Base-by-base conservation (phyloP, 2,797 vertebrate genomes). In the Tauraco hartlaubi region DNA sequence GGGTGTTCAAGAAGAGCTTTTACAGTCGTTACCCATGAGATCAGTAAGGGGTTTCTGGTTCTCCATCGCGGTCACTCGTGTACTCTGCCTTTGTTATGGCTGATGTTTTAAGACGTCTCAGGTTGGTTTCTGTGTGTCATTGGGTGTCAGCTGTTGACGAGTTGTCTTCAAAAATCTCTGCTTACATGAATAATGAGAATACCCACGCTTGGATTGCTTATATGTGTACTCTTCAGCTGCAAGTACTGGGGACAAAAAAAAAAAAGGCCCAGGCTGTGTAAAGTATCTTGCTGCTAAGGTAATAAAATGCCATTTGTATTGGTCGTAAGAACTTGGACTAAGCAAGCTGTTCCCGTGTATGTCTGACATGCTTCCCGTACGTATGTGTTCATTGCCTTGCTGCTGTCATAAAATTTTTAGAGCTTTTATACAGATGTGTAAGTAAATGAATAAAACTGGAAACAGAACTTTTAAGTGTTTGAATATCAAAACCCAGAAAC, bases 331-430 rank as follows among this genome's bases (percentile, higher is more conserved):
- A 44, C 51, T 8, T 46, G 73, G 62, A 19, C 58, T n/a, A 2
- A 20, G 10, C 54, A 31, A 66, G 19, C 64, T 64, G 26, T 15
- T 35, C 52, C 52, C 55, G 14, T 16, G 1, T 14, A 2, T 12
- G 56, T 85, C 48, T 43, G 44, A 4, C 6, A 12, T 3, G 2
- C 2, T 28, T 94, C 64, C 78, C 23, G 43, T 19, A 19, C 3
- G 8, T 11, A 17, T 0, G 0, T 26, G 74, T 48, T 51, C 64
- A 21, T 31, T 5, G 3, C 44, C 71, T 19, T 71, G 35, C 61
- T 64, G 44, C 80, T 15, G 2, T 62, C 41, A 37, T 33, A 48
- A 26, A 22, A 29, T 18, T 33, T 78, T 56, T 39, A 44, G 49
- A 20, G 10, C 1, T 72, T 71, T 41, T 49, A 1, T 21, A 11